Conservation (phyloP, 1,140 invertebrate species). For the Caenorhabditis briggsae region DNA sequence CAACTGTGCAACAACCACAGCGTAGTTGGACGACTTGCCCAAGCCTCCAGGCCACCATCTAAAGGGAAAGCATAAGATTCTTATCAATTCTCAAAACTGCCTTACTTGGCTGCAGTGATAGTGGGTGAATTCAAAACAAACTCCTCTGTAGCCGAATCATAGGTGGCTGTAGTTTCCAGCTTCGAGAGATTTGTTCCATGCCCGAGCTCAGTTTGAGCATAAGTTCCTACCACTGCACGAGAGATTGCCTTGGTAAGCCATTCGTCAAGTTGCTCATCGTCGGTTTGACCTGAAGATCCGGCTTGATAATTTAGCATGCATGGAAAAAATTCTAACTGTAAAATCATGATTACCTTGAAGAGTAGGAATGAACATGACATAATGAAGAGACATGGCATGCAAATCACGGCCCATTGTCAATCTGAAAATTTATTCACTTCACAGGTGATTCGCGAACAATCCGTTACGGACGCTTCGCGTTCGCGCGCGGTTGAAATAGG, state of each 20-base stretch:
- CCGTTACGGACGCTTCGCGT: no score
- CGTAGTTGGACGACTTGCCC: slow-evolving; percentile 91
- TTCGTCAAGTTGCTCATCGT: slow-evolving; percentile 86
- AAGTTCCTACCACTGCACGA: slow-evolving; percentile 89
- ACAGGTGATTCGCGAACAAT: no score
- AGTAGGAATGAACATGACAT: slow-evolving; percentile 63
- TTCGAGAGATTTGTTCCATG: slow-evolving; percentile 92
- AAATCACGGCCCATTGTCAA: slow-evolving; percentile 59
- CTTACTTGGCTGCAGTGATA: slow-evolving; percentile 82
- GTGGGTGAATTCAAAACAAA: slow-evolving; percentile 89
- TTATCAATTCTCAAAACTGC: slow-evolving; percentile 1
- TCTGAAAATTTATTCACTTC: no score
- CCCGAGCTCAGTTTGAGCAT: slow-evolving; percentile 93
- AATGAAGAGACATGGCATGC: slow-evolving; percentile 56
- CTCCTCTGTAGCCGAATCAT: slow-evolving; percentile 86
- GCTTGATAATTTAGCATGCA: no score
- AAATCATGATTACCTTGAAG: slow-evolving; percentile 9
- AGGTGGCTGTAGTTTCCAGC: slow-evolving; percentile 90
- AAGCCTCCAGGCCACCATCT: slow-evolving; percentile 83
- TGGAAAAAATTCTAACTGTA: no score
- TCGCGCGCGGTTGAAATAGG: no score
- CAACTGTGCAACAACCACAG: slow-evolving; percentile 87
- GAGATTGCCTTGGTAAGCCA: slow-evolving; percentile 88
- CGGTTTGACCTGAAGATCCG: slow-evolving; percentile 71
- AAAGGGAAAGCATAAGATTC: slow-evolving; percentile 74